Evolutionary conservation across 2,888 invertebrate genomes (phyloP).

Genomic region (Orthonevra nobilis): DNA sequence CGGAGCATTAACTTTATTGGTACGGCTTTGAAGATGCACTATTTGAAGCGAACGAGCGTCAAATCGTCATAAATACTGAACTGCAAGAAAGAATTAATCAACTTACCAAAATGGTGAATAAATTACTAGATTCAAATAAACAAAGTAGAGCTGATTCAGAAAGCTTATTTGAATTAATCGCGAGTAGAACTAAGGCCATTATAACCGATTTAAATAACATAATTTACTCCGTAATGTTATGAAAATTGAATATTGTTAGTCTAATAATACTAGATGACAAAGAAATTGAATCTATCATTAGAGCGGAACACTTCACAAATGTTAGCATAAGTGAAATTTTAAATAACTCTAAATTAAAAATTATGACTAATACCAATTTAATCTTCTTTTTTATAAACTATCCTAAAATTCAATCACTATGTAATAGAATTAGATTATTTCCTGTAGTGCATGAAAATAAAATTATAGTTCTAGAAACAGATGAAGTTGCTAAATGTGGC

Average conservation of each 20-base stretch:
- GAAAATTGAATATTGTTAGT: neutral
- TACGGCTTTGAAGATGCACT: constrained; percentile 13
- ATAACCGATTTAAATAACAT: constrained; percentile 8
- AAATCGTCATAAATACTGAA: constrained; percentile 22
- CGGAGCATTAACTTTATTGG: constrained; percentile 5
- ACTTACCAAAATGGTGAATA: constrained; percentile 19
- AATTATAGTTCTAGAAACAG: constrained; percentile 1
- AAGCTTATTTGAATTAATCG: too few relatives aligned
- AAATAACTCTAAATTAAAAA: constrained; percentile 17
- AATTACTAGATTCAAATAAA: neutral
- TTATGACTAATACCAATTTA: constrained; percentile 19
- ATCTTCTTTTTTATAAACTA: constrained; percentile 20
- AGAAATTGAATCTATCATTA: constrained; percentile 10
- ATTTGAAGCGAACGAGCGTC: constrained; percentile 3
- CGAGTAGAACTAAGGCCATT: constrained; percentile 7
- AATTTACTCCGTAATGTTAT: neutral
- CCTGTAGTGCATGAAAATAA: constrained; percentile 4
- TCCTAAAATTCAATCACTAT: constrained; percentile 20
- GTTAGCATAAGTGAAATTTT: constrained; percentile 29
- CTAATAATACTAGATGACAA: neutral
- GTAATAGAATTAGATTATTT: too few relatives aligned
- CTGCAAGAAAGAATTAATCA: constrained; percentile 22
- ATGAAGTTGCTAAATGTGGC: constrained; percentile 2
- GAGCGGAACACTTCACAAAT: neutral
- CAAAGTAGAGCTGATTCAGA: too few relatives aligned